Conservation (phyloP, 2,113 vertebrate genomes). For the Bufo bufo region DNA sequence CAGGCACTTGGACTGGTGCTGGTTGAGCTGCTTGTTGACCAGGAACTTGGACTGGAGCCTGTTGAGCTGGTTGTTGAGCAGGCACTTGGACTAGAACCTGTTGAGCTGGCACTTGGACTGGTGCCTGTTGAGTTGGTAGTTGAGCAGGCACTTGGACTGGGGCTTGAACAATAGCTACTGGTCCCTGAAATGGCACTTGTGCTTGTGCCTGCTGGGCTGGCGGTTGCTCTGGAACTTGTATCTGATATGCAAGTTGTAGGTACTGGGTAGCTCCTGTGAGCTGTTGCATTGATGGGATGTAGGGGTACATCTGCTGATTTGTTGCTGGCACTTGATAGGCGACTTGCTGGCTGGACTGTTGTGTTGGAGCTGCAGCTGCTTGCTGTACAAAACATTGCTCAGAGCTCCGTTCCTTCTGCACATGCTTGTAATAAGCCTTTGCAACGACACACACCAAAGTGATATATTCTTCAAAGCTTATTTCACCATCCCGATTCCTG, state of each 20-base stretch:
- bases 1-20: not conserved
- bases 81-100: no score
- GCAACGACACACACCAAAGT: conserved; percentile 30
- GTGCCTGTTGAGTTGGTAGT: not conserved
- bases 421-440: conserved; percentile 38
- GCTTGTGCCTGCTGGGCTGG: no score
- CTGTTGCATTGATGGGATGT: not conserved
- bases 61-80: no score
- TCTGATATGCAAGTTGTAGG: not conserved
- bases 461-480: conserved; percentile 46
- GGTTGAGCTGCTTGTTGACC: no score
- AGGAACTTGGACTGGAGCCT: no score
- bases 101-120: not conserved
- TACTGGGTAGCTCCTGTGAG: not conserved
- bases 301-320: not conserved
- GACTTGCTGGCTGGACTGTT: not conserved
- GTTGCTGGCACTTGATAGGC: not conserved
- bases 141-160: not conserved
- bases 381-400: not conserved
- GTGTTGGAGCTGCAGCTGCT: not conserved
- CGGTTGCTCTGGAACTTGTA: no score
- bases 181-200: no score
- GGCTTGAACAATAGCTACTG: no score
- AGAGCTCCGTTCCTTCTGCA: not conserved
- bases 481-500: conserved; percentile 36